Evolutionary conservation across 2,888 invertebrate species (phyloP).

Genomic region (Xestia ashworthii): DNA sequence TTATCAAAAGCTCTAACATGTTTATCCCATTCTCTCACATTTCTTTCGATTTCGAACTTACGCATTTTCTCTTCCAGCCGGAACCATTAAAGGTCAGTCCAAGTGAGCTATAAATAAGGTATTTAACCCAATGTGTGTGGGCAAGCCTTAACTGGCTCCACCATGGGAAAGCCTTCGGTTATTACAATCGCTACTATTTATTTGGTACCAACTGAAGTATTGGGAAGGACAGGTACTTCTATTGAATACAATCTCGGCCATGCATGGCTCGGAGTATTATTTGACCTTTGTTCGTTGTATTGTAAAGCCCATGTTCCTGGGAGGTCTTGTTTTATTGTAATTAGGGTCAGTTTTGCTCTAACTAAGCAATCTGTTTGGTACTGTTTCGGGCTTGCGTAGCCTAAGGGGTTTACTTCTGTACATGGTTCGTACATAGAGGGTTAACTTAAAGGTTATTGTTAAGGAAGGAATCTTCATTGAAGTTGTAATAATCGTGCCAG

Average conservation of each 20-base stretch:
- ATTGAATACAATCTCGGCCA: conserved; percentile 60
- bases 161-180: conserved; percentile 80
- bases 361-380: conserved; percentile 52
- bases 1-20: conserved; percentile 31
- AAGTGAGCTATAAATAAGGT: conserved; percentile 87
- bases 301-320: conserved; percentile 60
- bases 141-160: conserved; percentile 81
- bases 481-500: not conserved
- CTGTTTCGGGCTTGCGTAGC: conserved; percentile 46
- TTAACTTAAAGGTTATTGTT: conserved; percentile 6
- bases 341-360: conserved; percentile 57
- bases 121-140: conserved; percentile 89
- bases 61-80: conserved; percentile 48
- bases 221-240: conserved; percentile 62
- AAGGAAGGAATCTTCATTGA: conserved; percentile 13
- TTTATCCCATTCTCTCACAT: conserved; percentile 36
- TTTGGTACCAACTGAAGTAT: conserved; percentile 71
- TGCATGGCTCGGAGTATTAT: conserved; percentile 59
- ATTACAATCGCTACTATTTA: conserved; percentile 81
- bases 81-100: conserved; percentile 81
- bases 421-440: conserved; percentile 12
- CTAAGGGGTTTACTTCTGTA: conserved; percentile 30
- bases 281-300: conserved; percentile 60
- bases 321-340: conserved; percentile 67
- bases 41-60: conserved; percentile 64